Percentiles rank a stretch among this genome's conserved stretches.
These are phyloP conservation scores for Pteropus rufus DNA, from an alignment of 2,797 vertebrate species.

Conservation along the genomic window DNA sequence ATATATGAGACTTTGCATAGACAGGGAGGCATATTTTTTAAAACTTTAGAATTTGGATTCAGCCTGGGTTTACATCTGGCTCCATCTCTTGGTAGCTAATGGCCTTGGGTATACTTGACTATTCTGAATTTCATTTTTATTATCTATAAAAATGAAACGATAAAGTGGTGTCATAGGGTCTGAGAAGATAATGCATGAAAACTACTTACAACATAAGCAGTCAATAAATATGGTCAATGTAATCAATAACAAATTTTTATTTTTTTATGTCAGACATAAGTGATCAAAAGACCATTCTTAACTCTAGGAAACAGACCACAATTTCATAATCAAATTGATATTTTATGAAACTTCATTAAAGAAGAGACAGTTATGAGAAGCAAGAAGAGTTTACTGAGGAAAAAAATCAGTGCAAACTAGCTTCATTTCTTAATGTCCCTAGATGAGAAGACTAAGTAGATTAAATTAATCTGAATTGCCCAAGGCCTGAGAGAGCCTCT, in stretches of 20 bases:
- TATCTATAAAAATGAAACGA: not conserved
- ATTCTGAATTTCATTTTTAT: not conserved
- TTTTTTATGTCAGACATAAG: slow-evolving; percentile 15
- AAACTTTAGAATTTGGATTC: not conserved
- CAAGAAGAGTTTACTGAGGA: not conserved
- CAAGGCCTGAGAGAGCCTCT: not conserved
- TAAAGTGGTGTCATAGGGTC: not conserved
- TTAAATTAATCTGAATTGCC: slow-evolving; percentile 2
- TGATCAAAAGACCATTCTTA: not conserved
- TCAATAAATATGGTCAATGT: not conserved
- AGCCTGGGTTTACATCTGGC: not conserved
- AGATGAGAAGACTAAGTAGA: not conserved
- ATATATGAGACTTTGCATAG: not conserved
- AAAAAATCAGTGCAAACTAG: not conserved
- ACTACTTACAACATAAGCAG: not conserved
- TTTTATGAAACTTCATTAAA: not conserved
- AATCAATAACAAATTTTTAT: not conserved
- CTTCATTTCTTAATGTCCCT: not conserved
- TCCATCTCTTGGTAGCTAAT: not conserved
- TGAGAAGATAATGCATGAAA: not conserved
- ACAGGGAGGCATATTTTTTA: not conserved
- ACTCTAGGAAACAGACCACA: not conserved
- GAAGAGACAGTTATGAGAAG: not conserved
- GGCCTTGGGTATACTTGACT: not conserved
- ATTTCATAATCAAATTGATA: not conserved